Conservation (phyloP, 2,888 invertebrate species). For the Stenolophus ochropezus region DNA sequence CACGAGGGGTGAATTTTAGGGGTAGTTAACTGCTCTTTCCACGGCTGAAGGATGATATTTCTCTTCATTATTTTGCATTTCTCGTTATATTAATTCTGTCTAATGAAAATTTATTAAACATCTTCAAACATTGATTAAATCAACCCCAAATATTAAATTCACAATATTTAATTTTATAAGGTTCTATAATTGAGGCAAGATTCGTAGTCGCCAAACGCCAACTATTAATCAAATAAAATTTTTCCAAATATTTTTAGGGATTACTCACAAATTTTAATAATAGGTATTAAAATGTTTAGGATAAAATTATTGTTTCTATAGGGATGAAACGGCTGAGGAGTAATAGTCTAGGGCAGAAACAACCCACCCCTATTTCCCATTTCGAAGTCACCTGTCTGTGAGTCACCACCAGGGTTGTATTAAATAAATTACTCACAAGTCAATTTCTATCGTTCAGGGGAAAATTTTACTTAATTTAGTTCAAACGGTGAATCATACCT, state of each 20-base stretch:
- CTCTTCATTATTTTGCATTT: neutral
- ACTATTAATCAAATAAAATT: too few relatives aligned
- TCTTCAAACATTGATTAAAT: neutral
- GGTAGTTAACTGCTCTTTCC: neutral
- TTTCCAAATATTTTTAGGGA: neutral
- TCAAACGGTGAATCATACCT: conserved; percentile 8
- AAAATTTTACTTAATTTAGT: neutral
- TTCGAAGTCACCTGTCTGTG: conserved; percentile 41
- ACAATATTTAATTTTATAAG: too few relatives aligned
- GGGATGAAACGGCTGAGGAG: neutral
- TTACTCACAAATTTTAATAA: neutral
- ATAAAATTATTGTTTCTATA: neutral
- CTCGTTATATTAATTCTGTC: neutral
- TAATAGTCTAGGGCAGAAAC: neutral
- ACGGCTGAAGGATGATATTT: neutral
- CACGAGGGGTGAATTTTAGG: neutral
- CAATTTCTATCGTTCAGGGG: conserved; percentile 8
- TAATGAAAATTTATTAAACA: neutral
- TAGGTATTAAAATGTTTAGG: neutral
- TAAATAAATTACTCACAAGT: conserved; percentile 24
- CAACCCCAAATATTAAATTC: too few relatives aligned
- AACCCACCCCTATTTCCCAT: conserved; percentile 5
- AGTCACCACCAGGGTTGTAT: conserved; percentile 28
- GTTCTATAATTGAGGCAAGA: too few relatives aligned
- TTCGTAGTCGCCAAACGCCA: too few relatives aligned